Percentiles rank a stretch among this genome's conserved stretches.
phyloP scores from a whole-genome alignment of 2,797 vertebrate species.

The Nannoperca obscura region DNA sequence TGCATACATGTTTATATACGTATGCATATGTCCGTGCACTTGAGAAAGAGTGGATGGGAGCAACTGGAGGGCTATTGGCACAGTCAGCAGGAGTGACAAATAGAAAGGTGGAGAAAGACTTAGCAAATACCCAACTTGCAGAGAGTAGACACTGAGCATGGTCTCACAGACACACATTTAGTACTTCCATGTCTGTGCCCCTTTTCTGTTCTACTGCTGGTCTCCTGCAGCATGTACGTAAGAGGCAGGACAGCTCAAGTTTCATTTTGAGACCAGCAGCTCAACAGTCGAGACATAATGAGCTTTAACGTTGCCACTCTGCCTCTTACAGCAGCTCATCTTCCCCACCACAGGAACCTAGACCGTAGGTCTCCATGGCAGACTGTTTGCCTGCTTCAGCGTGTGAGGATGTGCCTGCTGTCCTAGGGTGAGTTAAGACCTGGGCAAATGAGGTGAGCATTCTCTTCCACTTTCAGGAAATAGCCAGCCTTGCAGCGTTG shows the following conservation, averaged over 20 bases:
- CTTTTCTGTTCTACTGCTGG: constrained; percentile 59
- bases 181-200: constrained; percentile 40
- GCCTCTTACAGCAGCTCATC: constrained; percentile 80
- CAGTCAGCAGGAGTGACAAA: constrained; percentile 69
- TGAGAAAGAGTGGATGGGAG: constrained; percentile 50
- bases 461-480: constrained; percentile 63
- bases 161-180: constrained; percentile 60
- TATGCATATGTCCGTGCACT: constrained; percentile 52
- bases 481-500: constrained; percentile 50
- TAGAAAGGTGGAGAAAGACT: constrained; percentile 59
- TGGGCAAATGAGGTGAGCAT: constrained; percentile 74
- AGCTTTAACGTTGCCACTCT: constrained; percentile 78
- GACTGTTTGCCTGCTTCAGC: constrained; percentile 67
- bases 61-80: constrained; percentile 76
- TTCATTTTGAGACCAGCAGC: constrained; percentile 76
- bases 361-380: constrained; percentile 67
- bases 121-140: constrained; percentile 65
- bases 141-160: constrained; percentile 66
- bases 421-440: constrained; percentile 72
- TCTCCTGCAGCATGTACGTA: constrained; percentile 66
- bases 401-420: constrained; percentile 64
- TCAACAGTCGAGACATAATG: constrained; percentile 76
- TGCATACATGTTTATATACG: constrained; percentile 38
- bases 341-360: constrained; percentile 72
- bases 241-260: constrained; percentile 61